A percentile compares a stretch with the other conserved stretches of the same genome.
Conservation (phyloP, 2,113 vertebrate genomes). For the Thunnus maccoyii region DNA sequence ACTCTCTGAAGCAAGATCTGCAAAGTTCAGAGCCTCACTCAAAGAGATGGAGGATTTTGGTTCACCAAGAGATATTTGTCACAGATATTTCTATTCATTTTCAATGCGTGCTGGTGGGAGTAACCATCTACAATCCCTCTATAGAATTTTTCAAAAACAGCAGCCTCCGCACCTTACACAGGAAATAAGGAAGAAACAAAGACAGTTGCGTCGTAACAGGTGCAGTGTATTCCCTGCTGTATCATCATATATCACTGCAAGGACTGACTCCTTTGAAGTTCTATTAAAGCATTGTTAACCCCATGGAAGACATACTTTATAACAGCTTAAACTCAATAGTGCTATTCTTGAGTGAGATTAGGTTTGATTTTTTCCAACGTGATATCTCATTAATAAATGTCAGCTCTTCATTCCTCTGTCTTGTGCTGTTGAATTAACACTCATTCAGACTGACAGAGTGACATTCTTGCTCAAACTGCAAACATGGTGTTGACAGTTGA, state of each 20-base stretch:
- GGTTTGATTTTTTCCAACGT: conserved; percentile 36
- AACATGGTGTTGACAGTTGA: conserved; percentile 53
- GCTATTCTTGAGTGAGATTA: conserved; percentile 24
- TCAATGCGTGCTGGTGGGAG: conserved; percentile 42
- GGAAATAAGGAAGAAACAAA: conserved; percentile 29
- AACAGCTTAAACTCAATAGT: neutral
- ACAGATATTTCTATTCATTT: conserved; percentile 63
- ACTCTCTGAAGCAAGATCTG: conserved; percentile 67
- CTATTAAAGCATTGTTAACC: conserved; percentile 2
- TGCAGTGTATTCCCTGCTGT: neutral
- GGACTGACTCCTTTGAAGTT: conserved; percentile 16
- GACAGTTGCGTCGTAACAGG: neutral
- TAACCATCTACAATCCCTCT: conserved; percentile 34
- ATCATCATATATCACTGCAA: conserved; percentile 4
- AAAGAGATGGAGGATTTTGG: conserved; percentile 65
- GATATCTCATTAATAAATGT: conserved; percentile 60
- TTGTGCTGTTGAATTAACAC: conserved; percentile 55
- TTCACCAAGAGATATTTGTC: conserved; percentile 68
- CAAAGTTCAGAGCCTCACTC: conserved; percentile 67
- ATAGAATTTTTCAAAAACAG: conserved; percentile 24
- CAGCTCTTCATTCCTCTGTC: conserved; percentile 41
- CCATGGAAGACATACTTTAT: neutral
- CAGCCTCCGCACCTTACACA: conserved; percentile 15
- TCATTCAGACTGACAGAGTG: conserved; percentile 63
- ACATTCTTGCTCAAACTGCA: conserved; percentile 52